Evolutionary conservation across 2,888 invertebrate species (phyloP).

Genomic region (Drepanosiphum platanoidis): DNA sequence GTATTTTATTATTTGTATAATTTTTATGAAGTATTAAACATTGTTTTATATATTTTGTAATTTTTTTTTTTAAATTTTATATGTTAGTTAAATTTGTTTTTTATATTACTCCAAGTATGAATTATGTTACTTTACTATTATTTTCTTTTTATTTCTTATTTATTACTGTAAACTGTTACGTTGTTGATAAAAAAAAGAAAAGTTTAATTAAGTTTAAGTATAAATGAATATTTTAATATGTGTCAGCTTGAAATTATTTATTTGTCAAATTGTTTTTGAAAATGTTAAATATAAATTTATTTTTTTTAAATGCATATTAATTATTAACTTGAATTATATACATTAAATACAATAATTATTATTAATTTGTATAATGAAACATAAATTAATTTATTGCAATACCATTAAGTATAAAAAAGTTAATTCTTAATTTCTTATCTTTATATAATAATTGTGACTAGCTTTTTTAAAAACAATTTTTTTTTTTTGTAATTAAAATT

Average conservation of each 20-base stretch:
- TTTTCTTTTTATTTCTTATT: slow-evolving; percentile 37
- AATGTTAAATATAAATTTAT: neutral
- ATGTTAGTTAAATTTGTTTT: slow-evolving; percentile 41
- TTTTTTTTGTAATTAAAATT: slow-evolving; percentile 17
- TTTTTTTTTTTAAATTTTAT: slow-evolving; percentile 28
- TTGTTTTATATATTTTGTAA: slow-evolving; percentile 11
- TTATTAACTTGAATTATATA: neutral
- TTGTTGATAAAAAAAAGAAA: slow-evolving; percentile 26
- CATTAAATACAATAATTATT: neutral
- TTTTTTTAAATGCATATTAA: neutral
- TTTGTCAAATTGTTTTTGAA: neutral
- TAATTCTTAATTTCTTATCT: slow-evolving; percentile 24
- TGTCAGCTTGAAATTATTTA: neutral
- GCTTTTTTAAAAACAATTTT: neutral
- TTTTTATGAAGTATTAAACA: slow-evolving; percentile 16
- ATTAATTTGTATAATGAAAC: slow-evolving; percentile 6
- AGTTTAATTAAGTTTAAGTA: slow-evolving; percentile 6
- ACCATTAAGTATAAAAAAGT: slow-evolving; percentile 33
- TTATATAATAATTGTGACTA: slow-evolving; percentile 38
- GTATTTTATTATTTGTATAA: slow-evolving; percentile 10
- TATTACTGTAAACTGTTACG: slow-evolving; percentile 45
- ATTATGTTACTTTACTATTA: slow-evolving; percentile 28
- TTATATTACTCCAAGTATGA: slow-evolving; percentile 10
- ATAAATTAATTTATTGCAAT: slow-evolving; percentile 38
- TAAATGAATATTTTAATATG: slow-evolving; percentile 1